Percentiles rank a stretch among this genome's conserved stretches.
Evolutionary conservation across 1,140 invertebrate genomes (phyloP).

Genomic region (Drosophila parvula): DNA sequence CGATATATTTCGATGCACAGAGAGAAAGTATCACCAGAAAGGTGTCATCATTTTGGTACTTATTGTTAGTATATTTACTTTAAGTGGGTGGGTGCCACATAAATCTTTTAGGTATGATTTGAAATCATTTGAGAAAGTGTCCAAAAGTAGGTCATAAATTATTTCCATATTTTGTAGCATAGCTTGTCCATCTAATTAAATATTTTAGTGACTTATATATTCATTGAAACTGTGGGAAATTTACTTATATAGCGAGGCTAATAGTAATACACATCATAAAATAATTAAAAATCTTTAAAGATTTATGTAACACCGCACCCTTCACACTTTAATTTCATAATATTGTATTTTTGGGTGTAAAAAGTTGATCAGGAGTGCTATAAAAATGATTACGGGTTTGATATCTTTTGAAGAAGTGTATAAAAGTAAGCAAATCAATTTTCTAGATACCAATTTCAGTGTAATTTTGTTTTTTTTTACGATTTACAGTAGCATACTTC

Average conservation of each 20-base stretch:
- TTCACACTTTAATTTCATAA: not conserved
- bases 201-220: not conserved
- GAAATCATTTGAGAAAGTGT: not conserved
- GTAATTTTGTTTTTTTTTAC: no score
- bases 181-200: no score
- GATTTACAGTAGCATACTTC: no score
- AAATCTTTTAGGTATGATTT: not conserved
- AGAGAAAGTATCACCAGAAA: constrained; percentile 24
- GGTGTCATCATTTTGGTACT: not conserved
- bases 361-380: no score
- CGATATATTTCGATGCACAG: constrained; percentile 26
- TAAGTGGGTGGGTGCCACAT: not conserved
- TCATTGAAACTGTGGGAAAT: no score
- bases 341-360: not conserved
- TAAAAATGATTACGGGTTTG: not conserved
- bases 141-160: not conserved
- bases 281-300: not conserved
- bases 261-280: not conserved
- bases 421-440: no score
- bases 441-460: no score
- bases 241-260: no score
- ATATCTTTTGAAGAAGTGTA: not conserved
- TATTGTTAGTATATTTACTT: not conserved
- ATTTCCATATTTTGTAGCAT: not conserved
- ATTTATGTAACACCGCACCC: not conserved